phyloP scores from a whole-genome alignment of 2,113 vertebrate genomes.

The Osmerus mordax region DNA sequence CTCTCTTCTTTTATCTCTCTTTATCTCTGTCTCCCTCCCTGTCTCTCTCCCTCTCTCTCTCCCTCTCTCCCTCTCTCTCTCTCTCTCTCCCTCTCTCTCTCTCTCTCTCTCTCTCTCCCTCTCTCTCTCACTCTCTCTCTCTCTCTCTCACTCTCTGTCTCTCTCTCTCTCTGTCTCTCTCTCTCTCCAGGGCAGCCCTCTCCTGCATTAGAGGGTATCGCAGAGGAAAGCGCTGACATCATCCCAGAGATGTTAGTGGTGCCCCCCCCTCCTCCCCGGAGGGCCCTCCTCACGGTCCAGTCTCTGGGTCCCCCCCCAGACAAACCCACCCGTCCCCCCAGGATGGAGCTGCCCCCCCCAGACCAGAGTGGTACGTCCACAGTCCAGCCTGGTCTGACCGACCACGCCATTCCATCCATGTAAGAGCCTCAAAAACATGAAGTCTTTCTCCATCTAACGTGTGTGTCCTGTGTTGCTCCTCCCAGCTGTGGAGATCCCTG shows the following conservation, averaged over 20 bases:
- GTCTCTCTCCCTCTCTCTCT: background rate
- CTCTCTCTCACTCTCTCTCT: background rate
- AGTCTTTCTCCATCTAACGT: background rate
- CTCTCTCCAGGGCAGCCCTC: constrained; percentile 43
- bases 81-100: background rate
- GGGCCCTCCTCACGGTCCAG: constrained; percentile 52
- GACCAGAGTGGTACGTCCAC: background rate
- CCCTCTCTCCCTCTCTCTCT: background rate
- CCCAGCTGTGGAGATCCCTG: constrained; percentile 18
- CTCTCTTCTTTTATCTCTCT: background rate
- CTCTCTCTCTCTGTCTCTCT: background rate
- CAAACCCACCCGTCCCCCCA: constrained; percentile 67
- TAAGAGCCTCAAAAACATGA: background rate
- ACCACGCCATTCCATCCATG: background rate
- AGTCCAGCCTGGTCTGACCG: background rate
- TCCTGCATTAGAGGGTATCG: constrained; percentile 30
- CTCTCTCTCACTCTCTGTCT: background rate
- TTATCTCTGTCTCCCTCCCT: background rate
- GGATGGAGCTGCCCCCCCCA: constrained; percentile 46
- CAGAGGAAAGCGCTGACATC: constrained; percentile 23
- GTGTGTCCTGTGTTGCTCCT: background rate
- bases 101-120: background rate
- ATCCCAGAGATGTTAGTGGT: constrained; percentile 39
- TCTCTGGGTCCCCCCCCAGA: constrained; percentile 62
- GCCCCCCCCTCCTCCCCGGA: constrained; percentile 59